Percentiles rank a stretch among this genome's conserved stretches.
These are phyloP conservation scores for Lutjanus campechanus DNA, from an alignment of 2,797 vertebrate species.

Conservation along the genomic window DNA sequence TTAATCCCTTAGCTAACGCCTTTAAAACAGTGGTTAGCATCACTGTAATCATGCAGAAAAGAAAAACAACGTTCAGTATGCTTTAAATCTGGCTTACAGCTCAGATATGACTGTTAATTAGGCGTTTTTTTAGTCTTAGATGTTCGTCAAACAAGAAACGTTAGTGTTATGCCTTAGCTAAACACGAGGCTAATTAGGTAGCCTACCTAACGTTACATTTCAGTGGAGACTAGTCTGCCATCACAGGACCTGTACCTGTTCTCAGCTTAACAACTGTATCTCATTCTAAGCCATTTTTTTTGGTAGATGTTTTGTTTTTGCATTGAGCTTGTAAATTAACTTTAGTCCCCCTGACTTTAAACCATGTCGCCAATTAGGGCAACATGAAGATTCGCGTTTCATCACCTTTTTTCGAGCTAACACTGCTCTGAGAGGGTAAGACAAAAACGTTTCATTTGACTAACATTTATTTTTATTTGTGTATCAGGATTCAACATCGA, in stretches of 20 bases:
- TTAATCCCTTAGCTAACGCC: not conserved
- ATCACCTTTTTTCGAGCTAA: too few species aligned
- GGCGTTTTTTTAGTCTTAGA: not conserved
- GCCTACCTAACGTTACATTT: not conserved
- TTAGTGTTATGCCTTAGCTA: not conserved
- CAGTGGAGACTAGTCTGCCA: not conserved
- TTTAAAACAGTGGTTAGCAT: not conserved
- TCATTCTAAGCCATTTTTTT: not conserved
- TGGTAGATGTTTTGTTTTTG: not conserved
- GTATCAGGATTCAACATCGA: constrained; percentile 50
- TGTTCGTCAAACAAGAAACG: not conserved
- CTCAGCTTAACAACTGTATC: not conserved
- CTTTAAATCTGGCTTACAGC: not conserved
- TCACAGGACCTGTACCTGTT: not conserved
- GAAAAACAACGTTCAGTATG: not conserved
- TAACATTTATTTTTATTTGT: not conserved
- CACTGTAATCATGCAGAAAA: not conserved
- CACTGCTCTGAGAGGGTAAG: not conserved
- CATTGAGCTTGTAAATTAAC: not conserved
- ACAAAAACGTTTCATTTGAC: not conserved
- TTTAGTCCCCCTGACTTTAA: not conserved
- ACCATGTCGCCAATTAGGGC: not conserved
- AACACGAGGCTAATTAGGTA: not conserved
- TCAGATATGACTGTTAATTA: not conserved
- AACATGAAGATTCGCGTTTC: not conserved